Percentiles rank a stretch among this genome's conserved stretches.
These are phyloP conservation scores for Larimichthys polyactis DNA, from an alignment of 2,113 vertebrate species.

Conservation along the genomic window DNA sequence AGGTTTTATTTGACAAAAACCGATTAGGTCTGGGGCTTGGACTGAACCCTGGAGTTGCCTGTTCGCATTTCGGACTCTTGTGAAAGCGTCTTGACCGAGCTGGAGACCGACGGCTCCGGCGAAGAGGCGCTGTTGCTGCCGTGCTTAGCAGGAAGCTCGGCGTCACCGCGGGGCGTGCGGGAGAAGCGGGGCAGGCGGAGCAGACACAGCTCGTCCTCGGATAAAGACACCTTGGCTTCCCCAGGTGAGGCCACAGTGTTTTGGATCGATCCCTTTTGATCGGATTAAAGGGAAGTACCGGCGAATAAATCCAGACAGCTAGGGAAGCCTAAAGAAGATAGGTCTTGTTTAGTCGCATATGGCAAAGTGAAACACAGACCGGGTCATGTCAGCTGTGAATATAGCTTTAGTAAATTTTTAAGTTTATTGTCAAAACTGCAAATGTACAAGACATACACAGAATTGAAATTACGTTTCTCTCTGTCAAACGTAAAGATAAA, in stretches of 20 bases:
- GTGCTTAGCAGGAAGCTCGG: slow-evolving; percentile 70
- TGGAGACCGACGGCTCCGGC: slow-evolving; percentile 82
- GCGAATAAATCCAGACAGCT: neutral
- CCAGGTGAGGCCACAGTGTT: slow-evolving; percentile 74
- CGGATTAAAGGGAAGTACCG: neutral
- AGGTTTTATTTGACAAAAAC: slow-evolving; percentile 67
- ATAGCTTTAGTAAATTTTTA: too few relatives aligned
- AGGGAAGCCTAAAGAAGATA: neutral
- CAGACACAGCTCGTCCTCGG: slow-evolving; percentile 83
- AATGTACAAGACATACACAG: too few relatives aligned
- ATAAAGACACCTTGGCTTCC: slow-evolving; percentile 81
- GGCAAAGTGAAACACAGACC: neutral
- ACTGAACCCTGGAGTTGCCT: slow-evolving; percentile 80
- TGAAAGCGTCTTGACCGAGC: slow-evolving; percentile 84
- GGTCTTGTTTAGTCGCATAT: neutral
- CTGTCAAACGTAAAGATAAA: too few relatives aligned
- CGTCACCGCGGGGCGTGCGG: slow-evolving; percentile 62
- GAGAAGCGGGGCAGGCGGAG: slow-evolving; percentile 76
- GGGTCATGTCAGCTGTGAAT: neutral
- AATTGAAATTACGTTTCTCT: too few relatives aligned
- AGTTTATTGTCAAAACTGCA: too few relatives aligned
- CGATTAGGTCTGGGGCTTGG: slow-evolving; percentile 35
- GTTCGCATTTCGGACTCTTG: slow-evolving; percentile 81
- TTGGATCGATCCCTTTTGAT: neutral
- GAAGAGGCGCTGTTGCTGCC: slow-evolving; percentile 84